Evolutionary conservation across 2,113 vertebrate genomes (phyloP).

Genomic region (Oreocharis arfaki): DNA sequence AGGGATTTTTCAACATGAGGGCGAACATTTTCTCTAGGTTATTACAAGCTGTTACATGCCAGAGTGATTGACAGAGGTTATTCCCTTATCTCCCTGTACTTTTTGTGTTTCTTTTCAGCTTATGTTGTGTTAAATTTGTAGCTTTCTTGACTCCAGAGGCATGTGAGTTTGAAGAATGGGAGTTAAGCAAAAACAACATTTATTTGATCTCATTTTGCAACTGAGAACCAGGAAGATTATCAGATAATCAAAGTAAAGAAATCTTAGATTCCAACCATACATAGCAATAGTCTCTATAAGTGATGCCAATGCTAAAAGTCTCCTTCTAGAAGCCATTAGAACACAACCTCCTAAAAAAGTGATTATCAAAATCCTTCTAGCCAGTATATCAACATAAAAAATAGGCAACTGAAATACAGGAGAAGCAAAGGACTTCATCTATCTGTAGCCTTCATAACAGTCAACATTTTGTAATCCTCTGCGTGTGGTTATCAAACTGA

Average conservation of each 20-base stretch:
- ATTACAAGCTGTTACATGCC: neutral
- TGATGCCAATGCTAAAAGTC: constrained; percentile 21
- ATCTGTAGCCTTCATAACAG: neutral
- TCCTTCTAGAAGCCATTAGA: neutral
- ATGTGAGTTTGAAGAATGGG: constrained; percentile 22
- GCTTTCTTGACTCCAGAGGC: neutral
- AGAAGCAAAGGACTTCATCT: neutral
- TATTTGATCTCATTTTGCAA: constrained; percentile 20
- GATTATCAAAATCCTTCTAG: constrained; percentile 19
- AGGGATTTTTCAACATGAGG: neutral
- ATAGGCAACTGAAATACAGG: neutral
- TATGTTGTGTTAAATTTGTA: neutral
- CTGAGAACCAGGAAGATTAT: constrained; percentile 33
- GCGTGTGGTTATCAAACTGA: neutral
- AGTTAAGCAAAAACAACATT: constrained; percentile 20
- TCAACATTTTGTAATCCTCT: neutral
- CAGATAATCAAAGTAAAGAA: constrained; percentile 6
- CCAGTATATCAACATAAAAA: neutral
- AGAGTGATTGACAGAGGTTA: constrained; percentile 4
- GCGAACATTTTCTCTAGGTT: neutral
- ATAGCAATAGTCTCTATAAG: neutral
- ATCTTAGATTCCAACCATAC: neutral
- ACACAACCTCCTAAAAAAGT: neutral
- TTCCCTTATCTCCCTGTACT: neutral
- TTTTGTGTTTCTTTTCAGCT: neutral